Evolutionary conservation across 2,888 invertebrate genomes (phyloP).

Genomic region (Phyllotreta cruciferae): DNA sequence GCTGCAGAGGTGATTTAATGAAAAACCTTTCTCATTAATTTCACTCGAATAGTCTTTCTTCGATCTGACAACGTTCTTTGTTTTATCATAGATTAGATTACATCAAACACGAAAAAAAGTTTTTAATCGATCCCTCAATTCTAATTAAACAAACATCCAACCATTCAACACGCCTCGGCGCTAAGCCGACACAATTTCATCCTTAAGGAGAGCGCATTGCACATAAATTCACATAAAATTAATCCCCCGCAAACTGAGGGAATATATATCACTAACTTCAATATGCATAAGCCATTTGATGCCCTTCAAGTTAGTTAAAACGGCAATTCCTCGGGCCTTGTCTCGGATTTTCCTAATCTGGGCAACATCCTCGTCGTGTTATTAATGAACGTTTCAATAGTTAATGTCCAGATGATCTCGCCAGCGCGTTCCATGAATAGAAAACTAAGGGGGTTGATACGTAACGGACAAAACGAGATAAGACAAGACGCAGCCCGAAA

Average conservation of each 20-base stretch:
- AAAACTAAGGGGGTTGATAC: conserved; percentile 20
- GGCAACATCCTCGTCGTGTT: conserved; percentile 34
- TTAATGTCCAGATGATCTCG: conserved; percentile 34
- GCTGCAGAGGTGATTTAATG: conserved; percentile 7
- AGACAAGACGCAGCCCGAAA: too few relatives aligned
- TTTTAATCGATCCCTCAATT: too few relatives aligned
- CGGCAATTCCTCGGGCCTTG: conserved; percentile 21
- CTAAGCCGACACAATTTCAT: conserved; percentile 18
- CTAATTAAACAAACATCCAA: too few relatives aligned
- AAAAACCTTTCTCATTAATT: not conserved
- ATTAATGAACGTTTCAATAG: conserved; percentile 34
- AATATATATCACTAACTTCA: conserved; percentile 28
- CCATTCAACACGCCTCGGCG: not conserved
- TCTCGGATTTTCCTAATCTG: conserved; percentile 27
- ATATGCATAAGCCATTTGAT: conserved; percentile 32
- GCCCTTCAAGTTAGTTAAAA: conserved; percentile 30
- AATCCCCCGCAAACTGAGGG: conserved; percentile 19
- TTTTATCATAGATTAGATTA: too few relatives aligned
- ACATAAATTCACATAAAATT: conserved; percentile 23
- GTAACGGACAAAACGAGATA: too few relatives aligned
- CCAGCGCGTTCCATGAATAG: conserved; percentile 26
- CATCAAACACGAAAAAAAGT: too few relatives aligned
- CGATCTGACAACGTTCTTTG: too few relatives aligned
- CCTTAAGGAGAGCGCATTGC: conserved; percentile 20
- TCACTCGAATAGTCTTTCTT: too few relatives aligned